Percentiles rank a stretch among this genome's conserved stretches.
Evolutionary conservation across 2,888 invertebrate genomes (phyloP).

Genomic region (Erpobdella octoculata): DNA sequence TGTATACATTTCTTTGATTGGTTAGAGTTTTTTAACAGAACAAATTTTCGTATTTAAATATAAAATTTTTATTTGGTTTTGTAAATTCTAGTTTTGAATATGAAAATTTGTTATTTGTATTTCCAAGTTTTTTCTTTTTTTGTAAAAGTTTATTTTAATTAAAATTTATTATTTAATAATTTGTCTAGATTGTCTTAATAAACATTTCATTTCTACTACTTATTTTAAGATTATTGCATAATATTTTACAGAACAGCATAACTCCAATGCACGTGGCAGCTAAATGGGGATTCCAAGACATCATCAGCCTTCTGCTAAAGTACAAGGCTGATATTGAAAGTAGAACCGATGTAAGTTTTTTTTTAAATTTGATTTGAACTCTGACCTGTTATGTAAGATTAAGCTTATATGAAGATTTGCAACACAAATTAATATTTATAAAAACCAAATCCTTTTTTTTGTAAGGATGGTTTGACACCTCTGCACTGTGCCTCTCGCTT

Average conservation of each 20-base stretch:
- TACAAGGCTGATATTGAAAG: slow-evolving; percentile 90
- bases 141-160: background rate
- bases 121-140: background rate
- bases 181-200: background rate
- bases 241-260: slow-evolving; percentile 69
- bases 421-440: background rate
- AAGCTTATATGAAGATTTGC: background rate
- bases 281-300: slow-evolving; percentile 97
- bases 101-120: background rate
- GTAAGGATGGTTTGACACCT: slow-evolving; percentile 32
- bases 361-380: too few relatives aligned
- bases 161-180: slow-evolving; percentile 3
- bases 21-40: too few relatives aligned
- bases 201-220: background rate
- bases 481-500: slow-evolving; percentile 59
- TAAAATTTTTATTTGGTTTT: too few relatives aligned
- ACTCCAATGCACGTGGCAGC: slow-evolving; percentile 95
- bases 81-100: too few relatives aligned
- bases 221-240: background rate
- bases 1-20: too few relatives aligned
- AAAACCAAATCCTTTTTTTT: background rate
- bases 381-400: too few relatives aligned
- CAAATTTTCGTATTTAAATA: too few relatives aligned
- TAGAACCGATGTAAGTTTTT: slow-evolving; percentile 66
- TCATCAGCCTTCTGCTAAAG: slow-evolving; percentile 84